Evolutionary conservation across 2,113 vertebrate species (phyloP), one percentile per base, ranked within the genome.

Genomic region (Dascyllus trimaculatus): DNA sequence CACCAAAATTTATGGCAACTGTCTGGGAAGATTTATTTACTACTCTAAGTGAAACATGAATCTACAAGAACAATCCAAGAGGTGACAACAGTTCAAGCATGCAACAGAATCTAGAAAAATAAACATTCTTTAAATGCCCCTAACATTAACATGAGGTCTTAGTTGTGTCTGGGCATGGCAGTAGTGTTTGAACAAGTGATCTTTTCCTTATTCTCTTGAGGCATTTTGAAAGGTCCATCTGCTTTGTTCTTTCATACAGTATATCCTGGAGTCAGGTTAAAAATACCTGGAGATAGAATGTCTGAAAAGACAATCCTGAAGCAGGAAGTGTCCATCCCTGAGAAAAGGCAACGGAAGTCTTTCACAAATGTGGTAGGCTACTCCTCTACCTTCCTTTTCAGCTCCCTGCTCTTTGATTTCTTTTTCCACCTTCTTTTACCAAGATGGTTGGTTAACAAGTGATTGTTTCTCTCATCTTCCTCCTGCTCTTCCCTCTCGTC

Each of bases 401-500:
- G 56, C 80, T 95, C 96, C 24, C 75, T 90, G 86, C 95, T 96
- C 68, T 90, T 94, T 1, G 66, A 65, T 79, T 96, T 97, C 35
- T 92, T 95, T 0, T 21, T 91, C 75, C 92, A 90, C 63, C 90
- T 94, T 11, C 71, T 94, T 89, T 93, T 95, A 14, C 86, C 82
- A 7, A 95, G 75, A 81, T 92, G 81, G 73, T 91, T 94, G 46
- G 78, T 89, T 48, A 94, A 86, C 21, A 93, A 76, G 70, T 89
- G 90, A 53, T 88, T 80, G 54, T 90, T 82, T 46, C 53, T 49
- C 1, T 95, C 89, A 2, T 96, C 94, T 17, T 90, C 89, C 8
- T 95, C 94, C 67, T 94, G 94, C 38, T 93, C 89, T 73, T 95
- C 95, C 15, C 89, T 91, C 0, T 95, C 95, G 1, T 98, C 97